Conservation (phyloP, 2,797 vertebrate genomes). For the Steatocranus sp. region DNA sequence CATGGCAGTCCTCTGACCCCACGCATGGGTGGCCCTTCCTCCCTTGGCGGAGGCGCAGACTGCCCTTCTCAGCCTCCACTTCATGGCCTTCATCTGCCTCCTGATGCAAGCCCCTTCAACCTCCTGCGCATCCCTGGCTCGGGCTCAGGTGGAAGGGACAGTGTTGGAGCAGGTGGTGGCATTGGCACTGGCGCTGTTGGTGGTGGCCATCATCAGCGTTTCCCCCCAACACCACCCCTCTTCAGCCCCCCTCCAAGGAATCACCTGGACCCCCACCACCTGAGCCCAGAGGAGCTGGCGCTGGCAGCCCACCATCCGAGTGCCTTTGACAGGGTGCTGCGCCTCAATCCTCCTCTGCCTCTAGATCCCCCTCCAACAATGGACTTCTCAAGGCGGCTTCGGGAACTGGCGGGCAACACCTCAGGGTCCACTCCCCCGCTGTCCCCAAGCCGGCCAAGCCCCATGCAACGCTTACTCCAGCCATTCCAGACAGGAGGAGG, state of each 20-base stretch:
- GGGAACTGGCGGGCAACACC: conserved; percentile 98
- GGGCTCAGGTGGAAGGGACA: conserved; percentile 90
- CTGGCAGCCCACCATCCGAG: conserved; percentile 99
- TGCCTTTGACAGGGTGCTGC: conserved; percentile 99
- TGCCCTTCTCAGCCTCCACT: conserved; percentile 96
- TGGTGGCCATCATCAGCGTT: conserved; percentile 87
- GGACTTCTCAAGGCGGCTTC: conserved; percentile 99
- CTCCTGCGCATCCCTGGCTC: conserved; percentile 96
- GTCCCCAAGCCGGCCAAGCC: conserved; percentile 95
- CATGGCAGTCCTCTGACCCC: conserved; percentile 98
- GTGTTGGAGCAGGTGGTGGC: conserved; percentile 75
- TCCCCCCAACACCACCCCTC: conserved; percentile 96
- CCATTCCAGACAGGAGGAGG: conserved; percentile 89
- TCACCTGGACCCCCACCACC: conserved; percentile 96
- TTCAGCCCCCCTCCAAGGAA: conserved; percentile 98
- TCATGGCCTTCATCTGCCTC: conserved; percentile 97
- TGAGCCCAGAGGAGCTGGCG: conserved; percentile 98
- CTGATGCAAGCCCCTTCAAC: conserved; percentile 98
- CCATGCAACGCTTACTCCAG: conserved; percentile 99
- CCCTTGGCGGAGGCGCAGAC: conserved; percentile 87
- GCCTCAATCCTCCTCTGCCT: conserved; percentile 97
- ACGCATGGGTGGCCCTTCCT: conserved; percentile 92
- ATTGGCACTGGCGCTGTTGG: conserved; percentile 69
- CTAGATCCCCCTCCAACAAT: conserved; percentile 97
- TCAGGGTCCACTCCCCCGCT: conserved; percentile 90